Conservation (phyloP, 2,888 invertebrate species). For the Diadegma fenestrale region DNA sequence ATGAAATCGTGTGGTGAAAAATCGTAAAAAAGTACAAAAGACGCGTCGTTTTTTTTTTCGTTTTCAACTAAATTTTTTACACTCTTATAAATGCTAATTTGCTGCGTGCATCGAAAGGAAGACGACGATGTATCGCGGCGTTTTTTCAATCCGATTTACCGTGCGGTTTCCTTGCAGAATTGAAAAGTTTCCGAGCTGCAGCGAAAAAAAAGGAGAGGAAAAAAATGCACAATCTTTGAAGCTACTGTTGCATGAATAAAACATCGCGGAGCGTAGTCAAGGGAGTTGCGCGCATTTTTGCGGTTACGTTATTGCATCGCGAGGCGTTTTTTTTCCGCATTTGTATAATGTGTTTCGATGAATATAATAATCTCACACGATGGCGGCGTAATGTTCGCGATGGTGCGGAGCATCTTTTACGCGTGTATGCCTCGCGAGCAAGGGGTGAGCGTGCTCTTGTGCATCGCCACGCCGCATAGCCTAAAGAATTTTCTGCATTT, state of each 20-base stretch:
- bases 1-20: no score
- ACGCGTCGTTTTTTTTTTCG: background rate
- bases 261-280: constrained; percentile 42
- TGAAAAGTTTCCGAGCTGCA: background rate
- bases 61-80: background rate
- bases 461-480: constrained; percentile 49
- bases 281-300: constrained; percentile 31
- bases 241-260: constrained; percentile 67
- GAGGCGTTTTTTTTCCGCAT: constrained; percentile 22
- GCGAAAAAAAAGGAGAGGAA: background rate
- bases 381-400: constrained; percentile 49
- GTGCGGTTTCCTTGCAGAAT: background rate
- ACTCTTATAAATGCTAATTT: background rate
- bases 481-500: constrained; percentile 64
- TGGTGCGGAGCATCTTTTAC: constrained; percentile 26
- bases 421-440: background rate
- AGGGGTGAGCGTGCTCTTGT: constrained; percentile 46
- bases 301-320: constrained; percentile 23
- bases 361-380: constrained; percentile 71
- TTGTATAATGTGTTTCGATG: constrained; percentile 55
- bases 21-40: no score
- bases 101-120: background rate
- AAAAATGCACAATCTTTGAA: constrained; percentile 18
- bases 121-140: no score
- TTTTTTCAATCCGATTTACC: background rate